phyloP scores from a whole-genome alignment of 1,140 invertebrate genomes.

The Drosophila littoralis region DNA sequence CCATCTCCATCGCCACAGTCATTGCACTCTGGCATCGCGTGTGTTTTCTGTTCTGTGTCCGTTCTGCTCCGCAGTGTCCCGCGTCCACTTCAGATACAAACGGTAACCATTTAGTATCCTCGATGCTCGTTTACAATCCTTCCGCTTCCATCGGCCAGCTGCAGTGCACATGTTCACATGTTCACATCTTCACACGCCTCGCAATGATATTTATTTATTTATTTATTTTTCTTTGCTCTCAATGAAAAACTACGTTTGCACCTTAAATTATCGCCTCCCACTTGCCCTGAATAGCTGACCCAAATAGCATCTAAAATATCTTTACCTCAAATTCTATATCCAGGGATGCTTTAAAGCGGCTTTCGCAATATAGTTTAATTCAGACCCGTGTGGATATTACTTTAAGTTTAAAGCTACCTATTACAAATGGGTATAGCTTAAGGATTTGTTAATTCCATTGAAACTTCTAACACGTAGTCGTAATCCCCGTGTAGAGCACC shows the following conservation, averaged over 20 bases:
- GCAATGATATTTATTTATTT: constrained; percentile 39
- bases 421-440: no score
- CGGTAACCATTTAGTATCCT: constrained; percentile 60
- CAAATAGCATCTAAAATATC: constrained; percentile 3
- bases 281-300: constrained; percentile 10
- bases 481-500: no score
- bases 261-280: constrained; percentile 12
- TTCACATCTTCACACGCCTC: constrained; percentile 20
- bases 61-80: neutral
- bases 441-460: no score
- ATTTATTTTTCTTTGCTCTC: constrained; percentile 19
- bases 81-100: constrained; percentile 56
- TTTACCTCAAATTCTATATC: neutral
- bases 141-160: constrained; percentile 13
- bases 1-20: constrained; percentile 14
- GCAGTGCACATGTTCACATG: constrained; percentile 17
- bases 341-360: neutral
- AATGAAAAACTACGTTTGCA: constrained; percentile 17
- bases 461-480: no score
- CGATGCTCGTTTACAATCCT: constrained; percentile 34
- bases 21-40: constrained; percentile 21
- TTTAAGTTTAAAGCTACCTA: no score
- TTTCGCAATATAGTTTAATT: neutral
- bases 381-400: neutral
- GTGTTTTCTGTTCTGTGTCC: neutral